Evolutionary conservation across 2,888 invertebrate species (phyloP), one percentile per base, ranked within the genome.

Genomic region (Pharmacophagus antenor): DNA sequence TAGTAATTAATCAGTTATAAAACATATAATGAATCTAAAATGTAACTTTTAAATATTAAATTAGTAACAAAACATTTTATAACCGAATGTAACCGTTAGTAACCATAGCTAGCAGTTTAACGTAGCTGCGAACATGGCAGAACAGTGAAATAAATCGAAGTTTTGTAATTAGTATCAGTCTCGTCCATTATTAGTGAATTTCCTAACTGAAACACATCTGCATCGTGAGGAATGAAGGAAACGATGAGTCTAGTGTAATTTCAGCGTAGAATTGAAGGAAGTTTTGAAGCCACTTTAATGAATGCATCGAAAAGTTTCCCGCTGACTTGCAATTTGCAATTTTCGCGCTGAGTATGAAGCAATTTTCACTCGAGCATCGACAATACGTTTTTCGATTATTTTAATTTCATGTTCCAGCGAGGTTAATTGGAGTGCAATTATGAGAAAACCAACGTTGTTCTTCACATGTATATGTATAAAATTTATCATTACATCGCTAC

Each of bases 291-390:
- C 76, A 76, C 80, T 70, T 66, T 82, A 82, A 84, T 80, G 79
- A 82, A 82, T 84, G 82, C 83, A 84, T 77, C 79, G 76, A 73
- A 76, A 83, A 84, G 79, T 84, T 83, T 72, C 65, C 66, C 70
- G 70, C 79, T 76, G 79, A 80, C 78, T 79, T 76, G 78, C 78
- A 76, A 77, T 79, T 76, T 76, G 73, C 76, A 73, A 75, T 79
- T 82, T 73, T 72, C 70, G 66, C 65, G 67, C 62, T 67, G 65
- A 67, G 66, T 62, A 69, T 66, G 58, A 63, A 70, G 66, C 61
- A 67, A 62, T 70, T 69, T 67, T 63, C 69, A 68, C 65, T 67
- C 63, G 61, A 63, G 57, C 65, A 65, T 65, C 63, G 59, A 57
- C 63, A 62, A 56, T 61, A 56, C 52, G 56, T 52, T 56, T 61